A percentile compares a stretch with the other conserved stretches of the same genome.
These are phyloP conservation scores for Kryptolebias marmoratus DNA, from an alignment of 2,113 vertebrate species.

Conservation along the genomic window DNA sequence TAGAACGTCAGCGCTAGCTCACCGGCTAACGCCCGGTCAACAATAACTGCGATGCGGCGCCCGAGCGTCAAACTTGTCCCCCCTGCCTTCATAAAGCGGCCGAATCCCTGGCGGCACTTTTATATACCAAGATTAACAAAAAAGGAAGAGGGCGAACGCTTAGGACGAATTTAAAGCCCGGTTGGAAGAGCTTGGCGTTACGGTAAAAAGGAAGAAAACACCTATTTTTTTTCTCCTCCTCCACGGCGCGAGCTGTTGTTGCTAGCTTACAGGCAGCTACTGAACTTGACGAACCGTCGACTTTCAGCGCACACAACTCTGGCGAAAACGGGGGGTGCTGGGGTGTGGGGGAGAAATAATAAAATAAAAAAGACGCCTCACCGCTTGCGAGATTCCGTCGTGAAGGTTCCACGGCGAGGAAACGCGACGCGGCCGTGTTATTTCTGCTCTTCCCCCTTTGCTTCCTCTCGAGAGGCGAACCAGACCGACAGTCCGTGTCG, in stretches of 20 bases:
- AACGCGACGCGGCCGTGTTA: constrained; percentile 15
- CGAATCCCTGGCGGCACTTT: too few species aligned
- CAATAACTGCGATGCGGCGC: constrained; percentile 61
- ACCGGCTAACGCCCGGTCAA: constrained; percentile 67
- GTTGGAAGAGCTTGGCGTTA: constrained; percentile 31
- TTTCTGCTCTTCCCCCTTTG: constrained; percentile 33
- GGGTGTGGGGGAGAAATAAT: too few species aligned
- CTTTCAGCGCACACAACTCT: constrained; percentile 46
- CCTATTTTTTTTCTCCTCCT: constrained; percentile 20
- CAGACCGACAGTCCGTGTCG: constrained; percentile 31
- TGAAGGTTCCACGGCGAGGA: constrained; percentile 13
- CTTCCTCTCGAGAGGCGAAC: constrained; percentile 44
- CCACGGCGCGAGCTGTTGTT: constrained; percentile 56
- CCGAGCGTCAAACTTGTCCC: constrained; percentile 40
- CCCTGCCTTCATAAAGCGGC: neutral
- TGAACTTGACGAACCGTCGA: constrained; percentile 55
- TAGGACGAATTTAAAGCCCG: constrained; percentile 6
- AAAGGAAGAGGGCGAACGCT: neutral
- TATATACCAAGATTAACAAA: neutral
- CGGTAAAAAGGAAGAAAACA: constrained; percentile 66
- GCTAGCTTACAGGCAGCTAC: constrained; percentile 57
- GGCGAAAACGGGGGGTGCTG: neutral
- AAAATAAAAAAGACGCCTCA: constrained; percentile 51
- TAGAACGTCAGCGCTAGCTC: constrained; percentile 58
- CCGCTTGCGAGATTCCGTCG: constrained; percentile 59